phyloP scores from a whole-genome alignment of 2,797 vertebrate species.

The Ctenosaura bakeri region DNA sequence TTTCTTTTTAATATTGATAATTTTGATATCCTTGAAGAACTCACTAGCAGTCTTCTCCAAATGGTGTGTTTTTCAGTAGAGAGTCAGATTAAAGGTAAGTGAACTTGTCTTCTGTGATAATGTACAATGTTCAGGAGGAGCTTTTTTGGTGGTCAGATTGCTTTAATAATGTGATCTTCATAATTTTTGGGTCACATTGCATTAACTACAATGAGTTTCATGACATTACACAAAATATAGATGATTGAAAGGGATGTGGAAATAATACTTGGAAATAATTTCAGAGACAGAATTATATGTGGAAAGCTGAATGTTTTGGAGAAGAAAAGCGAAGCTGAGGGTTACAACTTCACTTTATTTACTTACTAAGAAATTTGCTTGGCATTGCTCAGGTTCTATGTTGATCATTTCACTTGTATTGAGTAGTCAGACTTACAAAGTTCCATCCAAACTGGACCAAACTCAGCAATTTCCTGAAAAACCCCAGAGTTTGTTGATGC shows the following conservation, averaged over 20 bases:
- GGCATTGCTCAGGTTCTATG: too few relatives aligned
- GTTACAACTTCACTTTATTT: not conserved
- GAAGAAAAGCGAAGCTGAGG: too few relatives aligned
- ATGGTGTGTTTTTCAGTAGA: constrained; percentile 80
- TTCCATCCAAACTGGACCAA: too few relatives aligned
- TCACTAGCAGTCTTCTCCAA: constrained; percentile 73
- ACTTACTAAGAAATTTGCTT: not conserved
- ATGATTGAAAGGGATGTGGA: not conserved
- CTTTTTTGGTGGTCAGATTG: not conserved
- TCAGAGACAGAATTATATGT: not conserved
- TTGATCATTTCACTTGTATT: too few relatives aligned
- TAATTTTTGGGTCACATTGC: not conserved
- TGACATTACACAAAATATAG: not conserved
- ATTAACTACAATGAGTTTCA: not conserved
- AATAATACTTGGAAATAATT: constrained; percentile 3
- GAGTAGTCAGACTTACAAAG: too few relatives aligned
- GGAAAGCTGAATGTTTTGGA: not conserved
- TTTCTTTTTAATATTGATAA: constrained; percentile 77
- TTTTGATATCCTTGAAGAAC: constrained; percentile 78
- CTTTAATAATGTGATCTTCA: not conserved
- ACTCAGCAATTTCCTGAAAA: too few relatives aligned
- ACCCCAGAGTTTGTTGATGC: too few relatives aligned
- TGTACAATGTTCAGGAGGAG: not conserved
- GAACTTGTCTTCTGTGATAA: not conserved
- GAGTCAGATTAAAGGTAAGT: constrained; percentile 81